Conservation (phyloP, 1,140 invertebrate species). For the Monomorium pharaonis region DNA sequence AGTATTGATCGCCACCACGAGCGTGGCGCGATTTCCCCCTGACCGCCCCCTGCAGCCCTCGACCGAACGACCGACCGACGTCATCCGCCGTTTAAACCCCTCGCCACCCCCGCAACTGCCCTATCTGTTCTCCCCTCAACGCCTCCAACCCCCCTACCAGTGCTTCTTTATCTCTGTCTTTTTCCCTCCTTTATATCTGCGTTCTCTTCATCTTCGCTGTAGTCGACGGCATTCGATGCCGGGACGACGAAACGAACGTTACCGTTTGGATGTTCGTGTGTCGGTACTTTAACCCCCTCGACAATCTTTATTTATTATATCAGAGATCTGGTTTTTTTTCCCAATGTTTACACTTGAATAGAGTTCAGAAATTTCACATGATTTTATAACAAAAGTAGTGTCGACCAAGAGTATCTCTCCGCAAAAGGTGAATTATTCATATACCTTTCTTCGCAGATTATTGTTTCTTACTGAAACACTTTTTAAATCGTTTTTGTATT, state of each 20-base stretch:
- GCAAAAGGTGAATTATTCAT: neutral
- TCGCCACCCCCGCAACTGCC: constrained; percentile 64
- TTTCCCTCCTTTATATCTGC: constrained; percentile 24
- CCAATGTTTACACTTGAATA: neutral
- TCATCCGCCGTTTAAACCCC: constrained; percentile 78
- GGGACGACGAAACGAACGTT: constrained; percentile 46
- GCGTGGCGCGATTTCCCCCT: constrained; percentile 78
- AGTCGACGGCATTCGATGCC: constrained; percentile 58
- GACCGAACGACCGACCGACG: constrained; percentile 71
- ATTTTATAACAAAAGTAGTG: neutral
- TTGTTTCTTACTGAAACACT: neutral
- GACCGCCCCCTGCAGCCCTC: constrained; percentile 54
- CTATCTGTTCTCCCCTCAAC: constrained; percentile 12
- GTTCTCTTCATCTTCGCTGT: constrained; percentile 54
- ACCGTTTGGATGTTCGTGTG: constrained; percentile 19
- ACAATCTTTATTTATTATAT: constrained; percentile 35
- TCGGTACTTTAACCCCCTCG: constrained; percentile 19
- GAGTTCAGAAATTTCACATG: neutral
- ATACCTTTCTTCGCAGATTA: neutral
- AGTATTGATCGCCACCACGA: constrained; percentile 80
- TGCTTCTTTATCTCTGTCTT: constrained; percentile 38
- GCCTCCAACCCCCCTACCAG: constrained; percentile 60
- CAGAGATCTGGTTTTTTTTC: constrained; percentile 26
- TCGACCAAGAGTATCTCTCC: neutral
- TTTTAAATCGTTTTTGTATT: neutral